Evolutionary conservation across 2,797 vertebrate genomes (phyloP), one percentile per base, ranked within the genome.

Genomic region (Dendrocincla tyrannina): DNA sequence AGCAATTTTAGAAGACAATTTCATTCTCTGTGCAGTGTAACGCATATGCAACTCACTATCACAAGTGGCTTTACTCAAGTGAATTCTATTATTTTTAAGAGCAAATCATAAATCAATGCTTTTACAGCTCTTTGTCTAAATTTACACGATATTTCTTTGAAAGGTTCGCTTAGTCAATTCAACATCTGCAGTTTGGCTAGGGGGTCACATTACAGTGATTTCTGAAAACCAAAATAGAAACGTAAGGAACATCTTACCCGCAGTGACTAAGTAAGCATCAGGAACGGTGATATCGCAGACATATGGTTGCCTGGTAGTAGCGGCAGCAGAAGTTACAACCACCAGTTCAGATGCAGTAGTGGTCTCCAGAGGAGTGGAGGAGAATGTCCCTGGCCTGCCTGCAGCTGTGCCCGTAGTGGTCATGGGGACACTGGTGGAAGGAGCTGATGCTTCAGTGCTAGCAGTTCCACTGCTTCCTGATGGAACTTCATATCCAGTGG

Each of bases 231-330:
- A 27, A 56, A 77, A 58, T 20, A 13, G 39, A 74, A 72, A 32
- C 0, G 7, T 9, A 28, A 64, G 58, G 50, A 33, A 17, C 20
- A 14, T 70, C 98, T 98, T 98, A 99, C 99, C 99, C 0, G 99
- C 98, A 97, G 98, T 98, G 92, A 99, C 98, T 81, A 99, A 92
- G 96, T 99, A 99, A 96, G 98, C 98, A 27, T 99, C 98, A 0
- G 99, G 98, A 89, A 98, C 97, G 1, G 98, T 98, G 91, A 99
- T 98, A 60, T 99, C 99, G n/a, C 99, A 99, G 95, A 99, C 91
- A 1, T 99, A 99, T 2, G 98, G 98, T 6, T 98, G 98, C 92
- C 96, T 97, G 63, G 98, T 97, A 2, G 98, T 97, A 19, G 97
- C 96, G 80, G 89, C 7, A 9, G 98, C 97, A 56, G 98, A 98